A percentile compares a stretch with the other conserved stretches of the same genome.
Evolutionary conservation across 2,113 vertebrate species (phyloP).

Genomic region (Pithys albifrons): DNA sequence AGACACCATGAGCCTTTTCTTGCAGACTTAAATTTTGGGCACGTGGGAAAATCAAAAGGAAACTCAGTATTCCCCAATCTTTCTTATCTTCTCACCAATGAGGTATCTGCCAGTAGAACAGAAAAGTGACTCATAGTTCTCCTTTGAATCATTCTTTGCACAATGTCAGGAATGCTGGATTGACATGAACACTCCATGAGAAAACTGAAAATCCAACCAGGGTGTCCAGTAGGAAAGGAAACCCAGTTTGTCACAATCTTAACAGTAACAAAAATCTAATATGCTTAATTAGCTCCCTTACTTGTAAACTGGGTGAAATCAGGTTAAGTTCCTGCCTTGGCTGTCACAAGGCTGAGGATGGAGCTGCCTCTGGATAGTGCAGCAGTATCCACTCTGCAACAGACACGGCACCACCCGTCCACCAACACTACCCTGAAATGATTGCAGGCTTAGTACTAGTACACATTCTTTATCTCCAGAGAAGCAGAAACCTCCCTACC

Average conservation of each 20-base stretch:
- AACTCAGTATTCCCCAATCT: not conserved
- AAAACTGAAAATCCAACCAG: not conserved
- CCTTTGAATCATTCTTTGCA: not conserved
- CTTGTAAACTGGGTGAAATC: not conserved
- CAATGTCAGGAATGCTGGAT: not conserved
- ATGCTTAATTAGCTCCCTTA: not conserved
- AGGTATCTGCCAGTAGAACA: not conserved
- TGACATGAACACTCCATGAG: not conserved
- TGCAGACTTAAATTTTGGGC: not conserved
- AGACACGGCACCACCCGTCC: not conserved
- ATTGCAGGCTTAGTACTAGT: not conserved
- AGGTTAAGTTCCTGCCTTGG: not conserved
- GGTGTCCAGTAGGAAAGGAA: not conserved
- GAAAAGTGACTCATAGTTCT: not conserved
- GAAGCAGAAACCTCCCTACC: not conserved
- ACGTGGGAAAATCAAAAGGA: not conserved
- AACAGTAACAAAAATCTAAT: not conserved
- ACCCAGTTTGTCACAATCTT: accelerated
- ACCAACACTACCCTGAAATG: not conserved
- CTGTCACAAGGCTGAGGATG: not conserved
- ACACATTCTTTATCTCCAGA: not conserved
- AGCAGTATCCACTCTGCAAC: not conserved
- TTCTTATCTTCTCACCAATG: not conserved
- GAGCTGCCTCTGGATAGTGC: not conserved
- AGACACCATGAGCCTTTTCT: not conserved